Base-by-base conservation (phyloP, 2,113 vertebrate species). In the Nothobranchius furzeri region DNA sequence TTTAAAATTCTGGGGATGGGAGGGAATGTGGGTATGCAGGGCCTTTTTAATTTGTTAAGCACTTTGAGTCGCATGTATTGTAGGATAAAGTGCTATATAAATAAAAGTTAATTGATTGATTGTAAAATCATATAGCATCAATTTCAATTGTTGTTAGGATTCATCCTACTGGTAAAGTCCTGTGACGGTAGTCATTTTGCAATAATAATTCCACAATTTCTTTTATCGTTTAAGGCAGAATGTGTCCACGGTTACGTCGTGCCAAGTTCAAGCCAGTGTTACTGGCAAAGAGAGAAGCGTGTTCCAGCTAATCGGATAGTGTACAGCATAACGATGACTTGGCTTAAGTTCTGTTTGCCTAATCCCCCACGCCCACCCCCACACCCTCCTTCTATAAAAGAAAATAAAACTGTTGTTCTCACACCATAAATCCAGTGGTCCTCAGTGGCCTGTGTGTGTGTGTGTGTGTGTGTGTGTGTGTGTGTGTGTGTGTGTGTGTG, bases 241-340 rank as follows among this genome's bases (percentile, higher is more conserved):
- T 24, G 35, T 52, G 52, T 72, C 54, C 70, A 53, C 60, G 65
- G 65, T 65, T 42, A 15, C 53, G 11, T 70, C 53, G 57, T 73
- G 63, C 58, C 59, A 73, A 64, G 55, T 72, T 78, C 14, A 57
- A 53, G 50, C 61, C 71, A 64, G 71, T 77, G 56, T 77, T 70
- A 67, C 64, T 77, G 75, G 80, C 45, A 78, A 87, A 77, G 53
- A 65, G 17, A 59, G 70, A 82, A 75, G 78, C 61, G 71, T 65
- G 77, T 83, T 88, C 73, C 81, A 84, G 70, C 73, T 79, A 87
- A 84, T 67, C 51, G 84, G 89, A 89, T 85, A 82, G 88, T 85
- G 79, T 77, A 82, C 66, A 79, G 79, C 84, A 80, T 84, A 87
- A 88, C 60, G 67, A 85, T 88, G 78, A 77, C 74, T 55, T 85